Percentiles rank a stretch among this genome's conserved stretches.
Conservation (phyloP, 2,888 invertebrate genomes). For the Galerucella pusilla region DNA sequence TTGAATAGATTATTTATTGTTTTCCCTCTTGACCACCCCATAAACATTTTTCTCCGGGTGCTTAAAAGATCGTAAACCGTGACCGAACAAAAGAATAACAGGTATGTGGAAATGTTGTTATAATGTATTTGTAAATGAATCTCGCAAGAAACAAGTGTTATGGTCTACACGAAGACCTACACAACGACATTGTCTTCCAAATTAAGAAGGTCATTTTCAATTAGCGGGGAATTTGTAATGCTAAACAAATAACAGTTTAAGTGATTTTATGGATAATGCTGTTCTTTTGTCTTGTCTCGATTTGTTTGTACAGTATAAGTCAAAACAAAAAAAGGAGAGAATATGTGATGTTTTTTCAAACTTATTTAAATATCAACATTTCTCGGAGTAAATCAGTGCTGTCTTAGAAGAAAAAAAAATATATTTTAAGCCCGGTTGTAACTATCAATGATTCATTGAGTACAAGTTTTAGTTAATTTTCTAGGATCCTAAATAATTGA, state of each 20-base stretch:
- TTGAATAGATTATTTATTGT: background rate
- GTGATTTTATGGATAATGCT: constrained; percentile 1
- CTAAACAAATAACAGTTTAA: constrained; percentile 30
- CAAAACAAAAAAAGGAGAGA: too few species aligned
- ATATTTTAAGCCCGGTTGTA: too few species aligned
- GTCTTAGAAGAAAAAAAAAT: too few species aligned
- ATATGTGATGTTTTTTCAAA: too few species aligned
- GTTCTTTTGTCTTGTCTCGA: constrained; percentile 4
- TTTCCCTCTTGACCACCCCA: constrained; percentile 17
- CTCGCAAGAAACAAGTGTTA: constrained; percentile 21
- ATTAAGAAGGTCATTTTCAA: constrained; percentile 37
- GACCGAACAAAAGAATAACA: constrained; percentile 31
- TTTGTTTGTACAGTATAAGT: too few species aligned
- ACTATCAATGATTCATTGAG: too few species aligned
- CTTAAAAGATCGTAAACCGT: constrained; percentile 18
- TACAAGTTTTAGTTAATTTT: too few species aligned
- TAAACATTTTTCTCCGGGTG: constrained; percentile 16
- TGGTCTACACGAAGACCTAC: constrained; percentile 34
- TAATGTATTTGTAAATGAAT: background rate
- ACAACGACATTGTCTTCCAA: constrained; percentile 38
- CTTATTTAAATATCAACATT: too few species aligned
- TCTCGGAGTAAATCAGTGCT: too few species aligned
- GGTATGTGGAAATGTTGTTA: constrained; percentile 20
- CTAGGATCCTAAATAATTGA: too few species aligned
- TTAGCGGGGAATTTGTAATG: constrained; percentile 30